phyloP scores from a whole-genome alignment of 2,113 vertebrate species.

The Campylomormyrus numenius region DNA sequence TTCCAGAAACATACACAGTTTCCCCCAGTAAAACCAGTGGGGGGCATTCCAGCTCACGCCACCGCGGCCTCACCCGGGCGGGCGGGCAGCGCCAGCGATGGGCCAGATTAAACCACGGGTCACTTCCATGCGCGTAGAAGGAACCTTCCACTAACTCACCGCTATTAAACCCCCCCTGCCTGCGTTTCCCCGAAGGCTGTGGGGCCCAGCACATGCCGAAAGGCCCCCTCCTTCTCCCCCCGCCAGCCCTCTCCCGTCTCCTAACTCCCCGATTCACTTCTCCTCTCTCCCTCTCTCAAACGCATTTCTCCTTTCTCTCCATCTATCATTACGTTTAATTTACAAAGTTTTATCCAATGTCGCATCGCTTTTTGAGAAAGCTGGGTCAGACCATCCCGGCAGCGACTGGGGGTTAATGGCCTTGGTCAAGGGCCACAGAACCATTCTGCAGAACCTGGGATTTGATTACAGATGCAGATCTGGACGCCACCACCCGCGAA shows the following conservation, averaged over 20 bases:
- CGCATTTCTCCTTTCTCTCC: not conserved
- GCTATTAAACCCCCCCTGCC: not conserved
- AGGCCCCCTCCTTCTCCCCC: not conserved
- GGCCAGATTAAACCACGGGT: conserved; percentile 25
- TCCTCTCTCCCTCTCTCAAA: not conserved
- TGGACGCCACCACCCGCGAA: not conserved
- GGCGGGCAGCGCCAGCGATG: conserved; percentile 20
- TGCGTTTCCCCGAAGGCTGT: not conserved
- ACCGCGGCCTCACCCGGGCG: conserved; percentile 46
- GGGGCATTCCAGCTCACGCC: conserved; percentile 61
- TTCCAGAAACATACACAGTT: conserved; percentile 57
- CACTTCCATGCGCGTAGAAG: conserved; percentile 14
- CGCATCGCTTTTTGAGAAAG: not conserved
- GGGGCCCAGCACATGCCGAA: not conserved
- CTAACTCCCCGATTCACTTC: not conserved
- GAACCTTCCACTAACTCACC: conserved; percentile 23
- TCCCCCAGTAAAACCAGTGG: conserved; percentile 63
- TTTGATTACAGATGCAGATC: not conserved
- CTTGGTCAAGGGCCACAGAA: not conserved
- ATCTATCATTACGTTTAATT: not conserved
- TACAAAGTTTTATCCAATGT: not conserved
- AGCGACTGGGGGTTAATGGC: not conserved
- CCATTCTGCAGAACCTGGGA: not conserved
- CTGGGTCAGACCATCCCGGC: not conserved
- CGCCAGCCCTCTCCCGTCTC: not conserved